phyloP scores from a whole-genome alignment of 2,797 vertebrate species.

The Hipposideros larvatus region DNA sequence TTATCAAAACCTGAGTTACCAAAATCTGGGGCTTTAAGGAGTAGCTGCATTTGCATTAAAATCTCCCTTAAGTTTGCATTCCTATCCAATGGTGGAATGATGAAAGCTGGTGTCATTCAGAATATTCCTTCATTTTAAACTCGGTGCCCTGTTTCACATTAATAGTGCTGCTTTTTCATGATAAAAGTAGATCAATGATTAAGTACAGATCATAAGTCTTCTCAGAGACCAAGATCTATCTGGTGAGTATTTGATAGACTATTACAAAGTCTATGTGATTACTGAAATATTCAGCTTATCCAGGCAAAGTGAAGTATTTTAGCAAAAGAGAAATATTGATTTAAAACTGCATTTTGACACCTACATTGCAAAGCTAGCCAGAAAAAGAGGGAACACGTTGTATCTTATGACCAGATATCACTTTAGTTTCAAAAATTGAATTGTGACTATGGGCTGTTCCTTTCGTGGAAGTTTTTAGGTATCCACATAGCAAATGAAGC shows the following conservation, averaged over 20 bases:
- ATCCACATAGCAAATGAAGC: background rate
- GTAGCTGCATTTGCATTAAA: background rate
- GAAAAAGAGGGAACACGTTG: background rate
- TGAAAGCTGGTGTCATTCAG: background rate
- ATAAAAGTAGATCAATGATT: background rate
- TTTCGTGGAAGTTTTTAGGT: background rate
- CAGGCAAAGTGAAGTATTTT: background rate
- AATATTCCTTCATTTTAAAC: background rate
- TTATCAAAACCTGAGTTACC: background rate
- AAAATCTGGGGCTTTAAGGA: background rate
- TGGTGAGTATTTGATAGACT: background rate
- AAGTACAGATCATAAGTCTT: background rate
- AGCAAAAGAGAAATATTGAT: conserved; percentile 19
- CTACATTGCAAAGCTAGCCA: background rate
- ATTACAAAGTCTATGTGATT: background rate
- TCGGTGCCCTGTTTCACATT: background rate
- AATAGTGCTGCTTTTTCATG: background rate
- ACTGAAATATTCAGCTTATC: conserved; percentile 14
- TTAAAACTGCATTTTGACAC: background rate
- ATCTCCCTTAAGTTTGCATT: background rate
- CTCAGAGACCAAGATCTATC: background rate
- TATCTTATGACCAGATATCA: background rate
- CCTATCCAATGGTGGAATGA: background rate
- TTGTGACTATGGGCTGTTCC: background rate
- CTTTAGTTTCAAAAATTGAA: background rate